Evolutionary conservation across 2,113 vertebrate genomes (phyloP).

Genomic region (Mustela lutreola): DNA sequence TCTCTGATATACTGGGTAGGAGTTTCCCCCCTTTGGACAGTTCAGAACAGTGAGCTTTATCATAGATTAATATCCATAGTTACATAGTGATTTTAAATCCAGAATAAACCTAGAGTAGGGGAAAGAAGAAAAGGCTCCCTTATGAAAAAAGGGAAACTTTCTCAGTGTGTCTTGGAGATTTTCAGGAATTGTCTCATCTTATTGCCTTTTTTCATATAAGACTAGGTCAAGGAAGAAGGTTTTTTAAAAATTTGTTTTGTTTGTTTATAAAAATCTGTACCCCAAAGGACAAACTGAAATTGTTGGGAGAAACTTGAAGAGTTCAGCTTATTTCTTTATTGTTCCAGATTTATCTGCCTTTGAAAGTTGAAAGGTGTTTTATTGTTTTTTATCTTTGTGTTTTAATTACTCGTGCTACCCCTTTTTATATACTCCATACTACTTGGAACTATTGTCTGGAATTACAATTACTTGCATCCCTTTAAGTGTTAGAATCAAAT

Average conservation of each 20-base stretch:
- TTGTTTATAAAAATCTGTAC: conserved; percentile 48
- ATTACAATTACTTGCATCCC: background rate
- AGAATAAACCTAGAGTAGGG: background rate
- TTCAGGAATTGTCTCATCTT: conserved; percentile 50
- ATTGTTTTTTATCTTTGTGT: conserved; percentile 45
- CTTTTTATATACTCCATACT: background rate
- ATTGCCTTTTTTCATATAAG: conserved; percentile 36
- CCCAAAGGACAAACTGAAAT: conserved; percentile 23
- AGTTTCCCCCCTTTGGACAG: background rate
- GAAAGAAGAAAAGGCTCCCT: background rate
- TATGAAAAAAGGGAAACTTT: conserved; percentile 29
- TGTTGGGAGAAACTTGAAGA: conserved; percentile 42
- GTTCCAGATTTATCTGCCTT: conserved; percentile 29
- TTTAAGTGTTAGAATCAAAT: conserved; percentile 1
- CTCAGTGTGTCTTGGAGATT: background rate
- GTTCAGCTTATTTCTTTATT: conserved; percentile 52
- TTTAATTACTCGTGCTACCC: background rate
- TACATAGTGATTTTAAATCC: conserved; percentile 68
- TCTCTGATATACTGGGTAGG: conserved; percentile 18
- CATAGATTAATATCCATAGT: conserved; percentile 72
- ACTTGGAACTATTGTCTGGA: background rate
- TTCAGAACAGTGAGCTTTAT: conserved; percentile 58
- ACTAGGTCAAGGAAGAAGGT: background rate
- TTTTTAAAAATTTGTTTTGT: background rate
- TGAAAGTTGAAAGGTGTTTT: conserved; percentile 33